Evolutionary conservation across 2,888 invertebrate species (phyloP).

Genomic region (Atrina japonica): DNA sequence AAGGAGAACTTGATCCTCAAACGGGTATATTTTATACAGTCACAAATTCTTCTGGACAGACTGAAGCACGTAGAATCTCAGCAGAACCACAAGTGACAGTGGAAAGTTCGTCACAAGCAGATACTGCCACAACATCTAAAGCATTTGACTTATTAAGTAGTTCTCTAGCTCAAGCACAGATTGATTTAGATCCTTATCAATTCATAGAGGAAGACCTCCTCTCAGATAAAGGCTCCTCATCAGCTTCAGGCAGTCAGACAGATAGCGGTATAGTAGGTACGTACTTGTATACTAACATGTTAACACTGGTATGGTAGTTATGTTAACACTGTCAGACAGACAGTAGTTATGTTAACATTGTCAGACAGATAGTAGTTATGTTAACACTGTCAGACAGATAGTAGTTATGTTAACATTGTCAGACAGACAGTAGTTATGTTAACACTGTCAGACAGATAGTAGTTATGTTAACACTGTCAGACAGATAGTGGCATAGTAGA

Average conservation of each 20-base stretch:
- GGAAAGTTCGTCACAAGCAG: constrained; percentile 21
- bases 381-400: no score
- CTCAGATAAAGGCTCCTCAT: constrained; percentile 15
- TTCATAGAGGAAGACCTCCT: constrained; percentile 69
- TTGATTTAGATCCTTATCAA: constrained; percentile 76
- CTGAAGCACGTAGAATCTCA: constrained; percentile 26
- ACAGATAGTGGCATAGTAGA: no score
- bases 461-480: no score
- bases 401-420: no score
- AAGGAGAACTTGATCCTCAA: constrained; percentile 75
- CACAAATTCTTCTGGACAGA: constrained; percentile 43
- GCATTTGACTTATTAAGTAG: constrained; percentile 71
- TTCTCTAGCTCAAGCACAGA: constrained; percentile 76
- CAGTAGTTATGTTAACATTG: no score
- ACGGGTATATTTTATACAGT: constrained; percentile 72
- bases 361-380: no score
- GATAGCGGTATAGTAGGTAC: constrained; percentile 16
- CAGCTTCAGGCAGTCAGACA: constrained; percentile 15
- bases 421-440: no score
- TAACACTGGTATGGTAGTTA: no score
- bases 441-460: no score
- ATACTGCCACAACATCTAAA: constrained; percentile 28
- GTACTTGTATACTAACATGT: no score
- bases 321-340: no score
- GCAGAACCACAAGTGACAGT: constrained; percentile 28